Percentiles rank a stretch among this genome's conserved stretches.
Evolutionary conservation across 1,140 invertebrate genomes (phyloP).

Genomic region (Drosophila setifemur): DNA sequence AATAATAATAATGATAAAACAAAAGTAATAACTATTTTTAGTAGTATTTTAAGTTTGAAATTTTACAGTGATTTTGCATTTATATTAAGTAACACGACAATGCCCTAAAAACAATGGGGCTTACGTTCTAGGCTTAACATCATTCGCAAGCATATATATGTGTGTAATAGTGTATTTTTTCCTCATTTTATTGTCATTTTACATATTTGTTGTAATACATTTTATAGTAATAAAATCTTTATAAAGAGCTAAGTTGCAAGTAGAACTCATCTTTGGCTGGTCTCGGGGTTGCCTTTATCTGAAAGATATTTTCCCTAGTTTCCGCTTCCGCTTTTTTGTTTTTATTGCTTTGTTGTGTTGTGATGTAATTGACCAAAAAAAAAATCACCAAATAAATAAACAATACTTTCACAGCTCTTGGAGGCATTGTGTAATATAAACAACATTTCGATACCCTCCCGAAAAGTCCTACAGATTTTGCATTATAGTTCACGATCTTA

Average conservation of each 20-base stretch:
- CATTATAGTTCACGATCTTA: too few species aligned
- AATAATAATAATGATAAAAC: slow-evolving; percentile 36
- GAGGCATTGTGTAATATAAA: not conserved
- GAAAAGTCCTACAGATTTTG: not conserved
- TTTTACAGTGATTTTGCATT: slow-evolving; percentile 74
- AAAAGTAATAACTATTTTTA: slow-evolving; percentile 34
- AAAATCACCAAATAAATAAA: not conserved
- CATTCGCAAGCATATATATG: slow-evolving; percentile 61
- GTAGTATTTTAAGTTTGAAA: slow-evolving; percentile 55
- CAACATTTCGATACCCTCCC: not conserved
- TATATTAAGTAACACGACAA: slow-evolving; percentile 64
- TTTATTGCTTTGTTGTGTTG: not conserved
- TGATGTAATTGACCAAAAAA: not conserved
- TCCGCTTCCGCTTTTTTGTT: not conserved
- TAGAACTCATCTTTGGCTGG: not conserved
- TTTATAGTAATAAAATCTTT: slow-evolving; percentile 68
- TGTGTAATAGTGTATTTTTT: slow-evolving; percentile 65
- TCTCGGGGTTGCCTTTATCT: not conserved
- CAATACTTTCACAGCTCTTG: slow-evolving; percentile 19
- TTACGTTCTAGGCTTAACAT: slow-evolving; percentile 60
- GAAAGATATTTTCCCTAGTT: not conserved
- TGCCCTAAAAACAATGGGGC: slow-evolving; percentile 44
- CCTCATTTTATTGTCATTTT: slow-evolving; percentile 66
- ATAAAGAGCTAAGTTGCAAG: slow-evolving; percentile 47
- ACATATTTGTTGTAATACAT: slow-evolving; percentile 63